Base-by-base conservation (phyloP, 2,797 vertebrate species). In the Scolopax rusticola region DNA sequence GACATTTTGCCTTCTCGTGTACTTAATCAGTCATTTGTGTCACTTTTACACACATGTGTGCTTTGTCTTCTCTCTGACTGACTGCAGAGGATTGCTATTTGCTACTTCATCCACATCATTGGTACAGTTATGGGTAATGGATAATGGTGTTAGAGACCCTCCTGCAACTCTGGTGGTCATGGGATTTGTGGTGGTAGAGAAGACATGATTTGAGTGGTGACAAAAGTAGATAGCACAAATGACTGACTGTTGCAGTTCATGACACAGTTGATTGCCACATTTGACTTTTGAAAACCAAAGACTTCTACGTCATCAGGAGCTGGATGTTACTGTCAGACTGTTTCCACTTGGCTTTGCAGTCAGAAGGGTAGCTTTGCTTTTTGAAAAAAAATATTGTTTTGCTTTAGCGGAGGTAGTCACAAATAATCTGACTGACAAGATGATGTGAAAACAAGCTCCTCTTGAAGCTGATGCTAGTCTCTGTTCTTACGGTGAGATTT, bases 1-100 rank as follows among this genome's bases (percentile, higher is more conserved):
- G 92, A 92, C 92, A 91, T 93, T 92, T 93, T 94, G 57, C 65
- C 38, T 94, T 93, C 57, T 83, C 57, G 15, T 90, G 20, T 89
- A 51, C 41, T 91, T 90, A 91, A 61, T 89, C 74, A 85, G 90
- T 83, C 43, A 56, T 93, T 90, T 91, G n/a, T 92, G 85, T 80
- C 6, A 4, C 56, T 93, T 48, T 56, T 67, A 16, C 16, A 53
- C 1, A 33, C 27, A 41, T 0, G 2, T 28, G 59, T 74, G 43
- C 45, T 95, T 51, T 74, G 30, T 79, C 73, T 86, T 90, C 57
- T 76, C 30, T 48, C 50, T 89, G 63, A 30, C 68, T 76, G 11
- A 75, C 12, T 3, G 12, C 32, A 87, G 64, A 74, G 38, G 33
- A 12, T 53, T 28, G 57, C 75, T 75, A 8, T 56, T 84, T 64